phyloP scores from a whole-genome alignment of 2,888 invertebrate genomes.

The Cantharis lateralis region DNA sequence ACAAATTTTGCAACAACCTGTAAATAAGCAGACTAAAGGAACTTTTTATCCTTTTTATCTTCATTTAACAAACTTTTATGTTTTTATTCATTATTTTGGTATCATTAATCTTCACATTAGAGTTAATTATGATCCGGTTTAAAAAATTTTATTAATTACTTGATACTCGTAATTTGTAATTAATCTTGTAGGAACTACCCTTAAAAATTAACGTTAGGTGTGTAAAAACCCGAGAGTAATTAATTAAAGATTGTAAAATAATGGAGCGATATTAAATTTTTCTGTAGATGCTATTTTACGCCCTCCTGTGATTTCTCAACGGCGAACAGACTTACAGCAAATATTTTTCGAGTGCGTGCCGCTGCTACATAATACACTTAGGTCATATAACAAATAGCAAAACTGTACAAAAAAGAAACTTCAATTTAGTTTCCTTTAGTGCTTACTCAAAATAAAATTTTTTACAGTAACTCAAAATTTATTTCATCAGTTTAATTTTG shows the following conservation, averaged over 20 bases:
- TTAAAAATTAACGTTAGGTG: neutral
- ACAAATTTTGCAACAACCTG: too few species aligned
- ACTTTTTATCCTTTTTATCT: neutral
- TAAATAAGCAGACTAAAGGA: neutral
- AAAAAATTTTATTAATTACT: neutral
- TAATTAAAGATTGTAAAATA: neutral
- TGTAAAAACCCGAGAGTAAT: neutral
- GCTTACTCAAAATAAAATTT: neutral
- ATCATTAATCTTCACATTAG: neutral
- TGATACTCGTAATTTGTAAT: neutral
- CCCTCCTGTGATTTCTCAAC: neutral
- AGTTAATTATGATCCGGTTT: neutral
- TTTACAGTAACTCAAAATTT: neutral
- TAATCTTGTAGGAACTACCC: neutral
- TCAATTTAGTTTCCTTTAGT: neutral
- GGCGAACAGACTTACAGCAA: neutral
- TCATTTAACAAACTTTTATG: neutral
- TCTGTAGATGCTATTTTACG: neutral
- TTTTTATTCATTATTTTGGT: neutral
- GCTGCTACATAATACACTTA: conserved; percentile 1
- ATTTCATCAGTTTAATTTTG: neutral
- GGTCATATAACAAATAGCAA: neutral
- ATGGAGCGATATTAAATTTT: neutral
- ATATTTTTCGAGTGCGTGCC: neutral
- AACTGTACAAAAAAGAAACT: neutral